Conservation (phyloP, 2,888 invertebrate species). For the Allolobophora icterica region DNA sequence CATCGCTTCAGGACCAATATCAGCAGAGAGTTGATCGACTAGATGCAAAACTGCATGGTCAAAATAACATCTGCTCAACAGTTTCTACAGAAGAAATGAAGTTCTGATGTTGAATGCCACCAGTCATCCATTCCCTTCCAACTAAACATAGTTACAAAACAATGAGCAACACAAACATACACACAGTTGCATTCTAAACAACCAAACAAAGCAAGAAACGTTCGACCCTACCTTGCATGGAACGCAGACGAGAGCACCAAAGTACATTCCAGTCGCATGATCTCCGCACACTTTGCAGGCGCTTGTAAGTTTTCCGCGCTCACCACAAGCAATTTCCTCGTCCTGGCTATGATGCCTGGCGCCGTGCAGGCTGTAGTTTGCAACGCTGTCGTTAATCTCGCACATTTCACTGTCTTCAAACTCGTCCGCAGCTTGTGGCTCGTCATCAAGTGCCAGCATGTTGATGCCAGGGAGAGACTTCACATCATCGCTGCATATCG, state of each 20-base stretch:
- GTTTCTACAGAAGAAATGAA: background rate
- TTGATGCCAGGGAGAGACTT: background rate
- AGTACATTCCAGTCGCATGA: conserved; percentile 50
- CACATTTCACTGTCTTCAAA: background rate
- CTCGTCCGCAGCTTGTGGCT: background rate
- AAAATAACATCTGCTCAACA: background rate
- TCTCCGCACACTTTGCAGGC: conserved; percentile 49
- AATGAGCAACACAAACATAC: too few relatives aligned
- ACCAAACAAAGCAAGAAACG: background rate
- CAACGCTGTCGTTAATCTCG: background rate
- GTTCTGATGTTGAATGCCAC: background rate
- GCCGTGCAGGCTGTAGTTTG: background rate
- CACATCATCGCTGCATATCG: background rate
- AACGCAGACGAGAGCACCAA: conserved; percentile 51
- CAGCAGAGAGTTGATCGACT: background rate
- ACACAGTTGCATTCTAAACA: background rate
- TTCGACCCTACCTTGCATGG: conserved; percentile 49
- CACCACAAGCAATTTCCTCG: background rate
- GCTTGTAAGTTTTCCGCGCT: conserved; percentile 13
- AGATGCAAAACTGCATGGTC: background rate
- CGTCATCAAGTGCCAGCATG: background rate
- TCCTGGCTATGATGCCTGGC: background rate
- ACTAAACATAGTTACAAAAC: background rate
- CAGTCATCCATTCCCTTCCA: conserved; percentile 8
- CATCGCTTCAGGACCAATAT: background rate